A percentile compares a stretch with the other conserved stretches of the same genome.
Evolutionary conservation across 2,113 vertebrate species (phyloP).

Genomic region (Phalacrocorax pelagicus): DNA sequence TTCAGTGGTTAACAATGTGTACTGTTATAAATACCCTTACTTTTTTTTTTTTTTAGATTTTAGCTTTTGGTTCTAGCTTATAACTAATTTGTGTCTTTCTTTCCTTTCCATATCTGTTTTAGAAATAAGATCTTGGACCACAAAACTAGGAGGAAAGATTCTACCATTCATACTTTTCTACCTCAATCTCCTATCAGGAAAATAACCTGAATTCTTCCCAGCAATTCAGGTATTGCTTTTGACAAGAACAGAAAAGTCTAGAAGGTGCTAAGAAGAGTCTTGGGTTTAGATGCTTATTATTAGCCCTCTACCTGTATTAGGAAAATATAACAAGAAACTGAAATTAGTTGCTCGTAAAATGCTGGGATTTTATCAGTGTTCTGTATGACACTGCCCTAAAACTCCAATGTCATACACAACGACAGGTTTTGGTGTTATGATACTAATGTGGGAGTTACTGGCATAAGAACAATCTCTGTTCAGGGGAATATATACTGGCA

Average conservation of each 20-base stretch:
- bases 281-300: not conserved
- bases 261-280: slow-evolving; percentile 26
- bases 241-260: not conserved
- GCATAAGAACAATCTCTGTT: slow-evolving; percentile 13
- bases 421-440: not conserved
- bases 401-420: not conserved
- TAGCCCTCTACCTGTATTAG: not conserved
- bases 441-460: not conserved
- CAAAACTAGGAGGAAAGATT: not conserved
- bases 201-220: not conserved
- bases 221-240: slow-evolving; percentile 18
- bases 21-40: not conserved
- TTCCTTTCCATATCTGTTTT: not conserved
- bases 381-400: not conserved
- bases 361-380: not conserved
- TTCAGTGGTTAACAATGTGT: not conserved
- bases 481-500: not conserved
- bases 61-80: not conserved
- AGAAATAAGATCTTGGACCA: not conserved
- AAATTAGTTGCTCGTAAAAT: not conserved
- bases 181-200: not conserved
- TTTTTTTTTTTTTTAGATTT: not conserved
- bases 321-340: not conserved
- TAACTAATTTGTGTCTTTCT: not conserved
- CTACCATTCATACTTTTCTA: not conserved